Percentiles rank a stretch among this genome's conserved stretches.
Conservation (phyloP, 92 coral and sea anemone genomes). For the Meandrina meandrites region DNA sequence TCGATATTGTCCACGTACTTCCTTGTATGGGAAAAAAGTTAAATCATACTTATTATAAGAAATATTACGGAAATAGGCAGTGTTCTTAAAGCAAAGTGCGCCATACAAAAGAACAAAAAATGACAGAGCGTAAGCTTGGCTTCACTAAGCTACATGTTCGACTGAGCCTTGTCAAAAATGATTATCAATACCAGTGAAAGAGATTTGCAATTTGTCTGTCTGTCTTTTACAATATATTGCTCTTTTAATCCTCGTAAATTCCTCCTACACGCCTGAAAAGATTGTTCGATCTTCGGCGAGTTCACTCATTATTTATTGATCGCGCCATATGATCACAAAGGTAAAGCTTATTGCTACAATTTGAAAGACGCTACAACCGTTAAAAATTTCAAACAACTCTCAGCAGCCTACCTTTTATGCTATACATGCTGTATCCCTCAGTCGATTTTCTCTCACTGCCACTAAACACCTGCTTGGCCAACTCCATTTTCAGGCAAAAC, state of each 20-base stretch:
- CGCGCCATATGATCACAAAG: constrained; percentile 58
- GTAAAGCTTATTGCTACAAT: constrained; percentile 14
- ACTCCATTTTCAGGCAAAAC: constrained; percentile 68
- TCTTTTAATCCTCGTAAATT: background rate
- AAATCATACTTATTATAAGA: background rate
- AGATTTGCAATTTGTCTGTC: background rate
- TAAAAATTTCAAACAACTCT: constrained; percentile 8
- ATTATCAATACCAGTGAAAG: background rate
- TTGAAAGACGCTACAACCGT: constrained; percentile 60
- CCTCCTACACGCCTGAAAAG: constrained; percentile 33
- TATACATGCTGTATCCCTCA: constrained; percentile 77
- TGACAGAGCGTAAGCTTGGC: background rate
- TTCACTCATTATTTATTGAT: constrained; percentile 64
- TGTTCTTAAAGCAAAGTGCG: background rate
- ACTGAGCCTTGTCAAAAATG: constrained; percentile 6
- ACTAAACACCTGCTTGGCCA: constrained; percentile 78
- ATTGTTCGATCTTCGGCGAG: constrained; percentile 28
- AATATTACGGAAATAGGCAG: background rate
- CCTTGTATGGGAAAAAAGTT: constrained; percentile 1
- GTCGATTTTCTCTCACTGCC: constrained; percentile 70
- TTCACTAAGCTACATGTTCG: background rate
- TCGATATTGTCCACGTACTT: background rate
- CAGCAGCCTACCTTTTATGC: constrained; percentile 71
- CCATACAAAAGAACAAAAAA: background rate
- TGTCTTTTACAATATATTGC: background rate